These are phyloP conservation scores for Halichondria panicea DNA, from an alignment of 37 sponge, comb jelly and placozoan genomes.

Conservation along the genomic window DNA sequence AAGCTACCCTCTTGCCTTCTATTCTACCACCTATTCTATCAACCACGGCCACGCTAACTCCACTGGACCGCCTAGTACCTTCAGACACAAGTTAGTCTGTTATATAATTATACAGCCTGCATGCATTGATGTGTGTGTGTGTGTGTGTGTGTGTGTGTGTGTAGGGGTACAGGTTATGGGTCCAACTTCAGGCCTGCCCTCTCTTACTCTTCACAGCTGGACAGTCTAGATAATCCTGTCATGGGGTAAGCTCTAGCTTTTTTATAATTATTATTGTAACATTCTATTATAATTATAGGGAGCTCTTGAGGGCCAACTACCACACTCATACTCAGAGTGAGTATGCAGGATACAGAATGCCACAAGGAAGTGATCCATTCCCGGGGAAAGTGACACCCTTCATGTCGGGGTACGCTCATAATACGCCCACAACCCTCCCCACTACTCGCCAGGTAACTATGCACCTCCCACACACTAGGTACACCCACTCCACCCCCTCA, in stretches of 20 bases:
- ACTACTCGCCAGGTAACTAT: conserved; percentile 12
- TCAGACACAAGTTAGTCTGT: conserved; percentile 4
- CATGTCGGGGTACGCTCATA: conserved; percentile 41
- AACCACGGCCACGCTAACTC: conserved; percentile 21
- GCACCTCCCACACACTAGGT: too few species aligned
- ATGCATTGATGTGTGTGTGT: background rate
- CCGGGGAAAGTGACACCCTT: conserved; percentile 27
- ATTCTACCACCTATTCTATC: conserved; percentile 88
- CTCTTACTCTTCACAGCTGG: conserved; percentile 76
- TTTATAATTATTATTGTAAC: background rate
- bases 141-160: background rate
- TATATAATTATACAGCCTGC: background rate
- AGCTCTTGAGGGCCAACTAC: conserved; percentile 48
- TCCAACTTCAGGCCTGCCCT: conserved; percentile 90
- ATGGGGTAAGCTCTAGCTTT: conserved; percentile 67
- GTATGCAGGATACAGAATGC: conserved; percentile 8
- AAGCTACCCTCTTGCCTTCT: conserved; percentile 68
- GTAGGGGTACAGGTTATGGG: conserved; percentile 86
- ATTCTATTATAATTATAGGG: conserved; percentile 19
- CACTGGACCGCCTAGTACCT: background rate
- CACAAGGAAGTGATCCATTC: conserved; percentile 45
- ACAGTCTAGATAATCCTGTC: conserved; percentile 78
- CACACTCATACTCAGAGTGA: conserved; percentile 48
- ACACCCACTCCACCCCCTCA: too few species aligned
- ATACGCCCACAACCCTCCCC: conserved; percentile 58